These are phyloP conservation scores for Drosophila sp. DNA, from an alignment of 1,140 invertebrate genomes.

Conservation along the genomic window DNA sequence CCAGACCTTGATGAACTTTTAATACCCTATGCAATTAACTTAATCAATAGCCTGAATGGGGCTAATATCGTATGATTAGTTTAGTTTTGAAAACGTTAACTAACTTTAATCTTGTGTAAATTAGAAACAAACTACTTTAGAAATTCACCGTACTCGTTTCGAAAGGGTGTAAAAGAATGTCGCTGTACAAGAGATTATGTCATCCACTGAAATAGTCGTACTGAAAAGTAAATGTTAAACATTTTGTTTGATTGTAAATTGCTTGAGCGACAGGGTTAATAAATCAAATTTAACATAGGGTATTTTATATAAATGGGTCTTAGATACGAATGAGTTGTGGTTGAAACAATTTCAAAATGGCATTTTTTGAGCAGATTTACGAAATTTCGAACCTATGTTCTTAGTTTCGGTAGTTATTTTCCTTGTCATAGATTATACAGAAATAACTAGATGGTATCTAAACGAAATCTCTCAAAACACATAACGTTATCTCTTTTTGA, in stretches of 20 bases:
- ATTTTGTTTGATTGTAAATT: constrained; percentile 37
- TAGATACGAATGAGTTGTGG: not conserved
- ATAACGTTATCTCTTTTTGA: no score
- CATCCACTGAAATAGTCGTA: constrained; percentile 35
- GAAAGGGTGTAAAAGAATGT: not conserved
- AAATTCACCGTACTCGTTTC: not conserved
- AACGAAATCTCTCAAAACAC: no score
- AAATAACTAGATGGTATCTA: no score
- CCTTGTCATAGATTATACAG: no score
- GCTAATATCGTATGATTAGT: no score
- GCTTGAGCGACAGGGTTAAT: constrained; percentile 41
- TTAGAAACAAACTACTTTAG: not conserved
- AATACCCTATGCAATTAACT: not conserved
- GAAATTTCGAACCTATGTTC: no score
- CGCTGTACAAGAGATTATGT: constrained; percentile 44
- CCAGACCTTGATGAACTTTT: not conserved
- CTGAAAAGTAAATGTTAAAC: constrained; percentile 40
- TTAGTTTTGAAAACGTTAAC: no score
- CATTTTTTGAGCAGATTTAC: no score
- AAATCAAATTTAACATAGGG: constrained; percentile 44
- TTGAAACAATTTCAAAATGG: no score
- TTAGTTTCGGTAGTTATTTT: no score
- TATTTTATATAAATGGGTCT: constrained; percentile 4
- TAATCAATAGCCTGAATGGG: not conserved
- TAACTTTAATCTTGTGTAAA: not conserved